These are phyloP conservation scores for Perodicticus potto DNA, from an alignment of 2,797 vertebrate species.

Conservation along the genomic window DNA sequence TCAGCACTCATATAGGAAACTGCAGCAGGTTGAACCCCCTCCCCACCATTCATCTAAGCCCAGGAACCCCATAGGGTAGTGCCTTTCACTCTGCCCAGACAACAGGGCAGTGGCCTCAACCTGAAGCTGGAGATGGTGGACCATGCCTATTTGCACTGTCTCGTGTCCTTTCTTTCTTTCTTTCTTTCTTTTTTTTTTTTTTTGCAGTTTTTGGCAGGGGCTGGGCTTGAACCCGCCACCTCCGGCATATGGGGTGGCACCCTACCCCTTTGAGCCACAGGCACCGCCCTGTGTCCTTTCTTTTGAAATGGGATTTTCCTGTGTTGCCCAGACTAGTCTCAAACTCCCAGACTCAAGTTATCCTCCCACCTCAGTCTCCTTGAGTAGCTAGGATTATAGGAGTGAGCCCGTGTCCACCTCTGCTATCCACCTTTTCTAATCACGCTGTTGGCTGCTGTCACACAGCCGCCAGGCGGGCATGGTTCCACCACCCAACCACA, in stretches of 20 bases:
- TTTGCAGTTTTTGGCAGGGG: too few relatives aligned
- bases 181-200: too few relatives aligned
- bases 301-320: background rate
- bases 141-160: background rate
- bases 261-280: too few relatives aligned
- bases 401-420: background rate
- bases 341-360: background rate
- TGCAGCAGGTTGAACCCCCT: too few relatives aligned
- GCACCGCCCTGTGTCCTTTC: background rate
- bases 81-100: background rate
- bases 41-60: rapidly evolving
- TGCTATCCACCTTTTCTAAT: background rate
- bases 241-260: too few relatives aligned
- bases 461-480: rapidly evolving
- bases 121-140: background rate
- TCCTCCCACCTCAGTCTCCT: background rate
- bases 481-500: too few relatives aligned
- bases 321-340: background rate
- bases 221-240: too few relatives aligned
- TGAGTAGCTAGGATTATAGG: background rate
- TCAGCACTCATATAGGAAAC: background rate
- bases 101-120: background rate
- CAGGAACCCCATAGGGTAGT: background rate
- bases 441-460: background rate
- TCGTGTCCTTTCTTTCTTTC: background rate